phyloP scores from a whole-genome alignment of 2,888 invertebrate species.

The Incurvaria masculella region DNA sequence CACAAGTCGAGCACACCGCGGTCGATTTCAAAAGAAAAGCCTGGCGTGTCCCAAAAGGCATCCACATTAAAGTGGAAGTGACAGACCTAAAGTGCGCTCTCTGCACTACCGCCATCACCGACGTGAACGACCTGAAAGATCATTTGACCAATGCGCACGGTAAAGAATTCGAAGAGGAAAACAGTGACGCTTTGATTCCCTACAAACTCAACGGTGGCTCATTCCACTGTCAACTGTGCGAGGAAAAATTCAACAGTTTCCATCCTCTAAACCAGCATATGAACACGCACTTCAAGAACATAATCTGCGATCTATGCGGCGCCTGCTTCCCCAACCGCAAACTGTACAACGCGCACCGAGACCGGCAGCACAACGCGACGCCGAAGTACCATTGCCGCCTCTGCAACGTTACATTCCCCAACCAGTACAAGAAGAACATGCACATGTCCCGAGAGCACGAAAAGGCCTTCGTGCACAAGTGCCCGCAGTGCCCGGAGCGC shows the following conservation, averaged over 20 bases:
- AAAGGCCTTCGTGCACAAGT: conserved; percentile 42
- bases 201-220: neutral
- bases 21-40: neutral
- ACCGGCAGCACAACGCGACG: neutral
- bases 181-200: neutral
- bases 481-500: conserved; percentile 29
- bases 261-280: neutral
- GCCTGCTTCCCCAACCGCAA: neutral
- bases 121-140: neutral
- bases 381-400: conserved; percentile 33
- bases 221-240: neutral
- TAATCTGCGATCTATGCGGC: neutral
- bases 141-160: neutral
- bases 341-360: neutral
- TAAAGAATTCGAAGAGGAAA: neutral
- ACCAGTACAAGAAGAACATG: conserved; percentile 34
- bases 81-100: conserved; percentile 2
- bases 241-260: neutral
- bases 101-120: neutral
- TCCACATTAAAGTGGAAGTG: conserved; percentile 6
- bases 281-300: neutral
- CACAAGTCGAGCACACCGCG: neutral
- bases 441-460: conserved; percentile 40
- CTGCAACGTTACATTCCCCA: conserved; percentile 32
- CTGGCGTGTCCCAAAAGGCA: neutral